Conservation (phyloP, 2,888 invertebrate genomes). For the Morpho achilles region DNA sequence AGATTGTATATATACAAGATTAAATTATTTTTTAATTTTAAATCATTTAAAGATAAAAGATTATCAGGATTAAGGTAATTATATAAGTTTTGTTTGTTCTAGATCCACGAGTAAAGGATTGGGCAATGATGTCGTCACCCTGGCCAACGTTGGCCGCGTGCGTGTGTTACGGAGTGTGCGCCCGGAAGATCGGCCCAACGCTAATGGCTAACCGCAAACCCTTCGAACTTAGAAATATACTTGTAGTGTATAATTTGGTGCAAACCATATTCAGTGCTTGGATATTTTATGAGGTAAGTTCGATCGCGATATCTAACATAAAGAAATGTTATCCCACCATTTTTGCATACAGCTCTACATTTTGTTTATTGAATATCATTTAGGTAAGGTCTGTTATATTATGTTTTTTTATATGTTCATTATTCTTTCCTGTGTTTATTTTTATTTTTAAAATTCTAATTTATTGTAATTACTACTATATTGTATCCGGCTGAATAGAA, state of each 20-base stretch:
- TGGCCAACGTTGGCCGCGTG: conserved; percentile 91
- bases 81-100: conserved; percentile 40
- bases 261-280: conserved; percentile 95
- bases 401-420: too few relatives aligned
- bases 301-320: neutral
- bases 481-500: too few relatives aligned
- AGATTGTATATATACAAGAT: too few relatives aligned
- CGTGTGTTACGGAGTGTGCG: conserved; percentile 89
- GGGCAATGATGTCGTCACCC: conserved; percentile 94
- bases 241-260: conserved; percentile 92
- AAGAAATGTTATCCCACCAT: too few relatives aligned
- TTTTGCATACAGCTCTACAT: too few relatives aligned
- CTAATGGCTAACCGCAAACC: conserved; percentile 95
- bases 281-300: conserved; percentile 92
- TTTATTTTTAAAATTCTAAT: too few relatives aligned
- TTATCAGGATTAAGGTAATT: neutral
- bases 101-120: conserved; percentile 94
- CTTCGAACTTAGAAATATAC: conserved; percentile 86
- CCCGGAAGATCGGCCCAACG: conserved; percentile 89
- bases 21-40: too few relatives aligned
- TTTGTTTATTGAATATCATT: too few relatives aligned
- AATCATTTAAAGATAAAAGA: too few relatives aligned
- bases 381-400: too few relatives aligned
- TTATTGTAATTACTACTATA: too few relatives aligned
- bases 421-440: too few relatives aligned